Conservation (phyloP, 2,888 invertebrate species). For the Morinoia aosen region DNA sequence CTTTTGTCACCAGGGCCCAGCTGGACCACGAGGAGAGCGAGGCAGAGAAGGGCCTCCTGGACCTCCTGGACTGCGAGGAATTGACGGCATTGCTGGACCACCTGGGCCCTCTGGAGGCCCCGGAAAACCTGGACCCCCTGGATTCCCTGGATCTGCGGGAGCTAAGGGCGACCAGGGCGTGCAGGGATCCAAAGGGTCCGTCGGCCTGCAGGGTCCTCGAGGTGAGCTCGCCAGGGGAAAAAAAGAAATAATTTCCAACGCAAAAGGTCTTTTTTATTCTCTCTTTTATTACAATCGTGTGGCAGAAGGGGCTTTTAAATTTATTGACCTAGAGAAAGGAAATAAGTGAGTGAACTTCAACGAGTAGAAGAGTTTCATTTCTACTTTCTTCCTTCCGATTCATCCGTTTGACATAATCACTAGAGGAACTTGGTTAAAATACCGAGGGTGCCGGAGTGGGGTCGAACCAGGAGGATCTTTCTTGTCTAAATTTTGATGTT, state of each 20-base stretch:
- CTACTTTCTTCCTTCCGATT: no score
- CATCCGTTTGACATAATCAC: no score
- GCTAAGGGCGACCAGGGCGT: slow-evolving; percentile 85
- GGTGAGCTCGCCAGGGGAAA: slow-evolving; percentile 71
- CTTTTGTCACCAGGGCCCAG: slow-evolving; percentile 77
- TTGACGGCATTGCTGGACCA: slow-evolving; percentile 84
- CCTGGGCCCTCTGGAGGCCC: slow-evolving; percentile 83
- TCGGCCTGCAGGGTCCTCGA: slow-evolving; percentile 84
- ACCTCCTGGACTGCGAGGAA: slow-evolving; percentile 82
- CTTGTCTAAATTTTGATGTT: no score
- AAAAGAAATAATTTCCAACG: neutral
- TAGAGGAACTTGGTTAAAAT: no score
- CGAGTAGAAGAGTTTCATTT: no score
- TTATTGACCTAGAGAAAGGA: neutral
- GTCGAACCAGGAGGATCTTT: no score
- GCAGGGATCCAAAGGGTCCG: slow-evolving; percentile 84
- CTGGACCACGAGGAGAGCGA: slow-evolving; percentile 86
- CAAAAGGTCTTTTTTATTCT: neutral
- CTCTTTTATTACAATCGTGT: no score
- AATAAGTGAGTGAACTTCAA: no score
- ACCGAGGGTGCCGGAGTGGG: no score
- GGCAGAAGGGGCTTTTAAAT: neutral
- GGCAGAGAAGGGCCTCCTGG: slow-evolving; percentile 86
- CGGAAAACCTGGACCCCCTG: slow-evolving; percentile 87
- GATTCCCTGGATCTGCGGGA: slow-evolving; percentile 86